These are phyloP conservation scores for Callyntrura guangdongensis DNA, from an alignment of 2,888 invertebrate species.

Conservation along the genomic window DNA sequence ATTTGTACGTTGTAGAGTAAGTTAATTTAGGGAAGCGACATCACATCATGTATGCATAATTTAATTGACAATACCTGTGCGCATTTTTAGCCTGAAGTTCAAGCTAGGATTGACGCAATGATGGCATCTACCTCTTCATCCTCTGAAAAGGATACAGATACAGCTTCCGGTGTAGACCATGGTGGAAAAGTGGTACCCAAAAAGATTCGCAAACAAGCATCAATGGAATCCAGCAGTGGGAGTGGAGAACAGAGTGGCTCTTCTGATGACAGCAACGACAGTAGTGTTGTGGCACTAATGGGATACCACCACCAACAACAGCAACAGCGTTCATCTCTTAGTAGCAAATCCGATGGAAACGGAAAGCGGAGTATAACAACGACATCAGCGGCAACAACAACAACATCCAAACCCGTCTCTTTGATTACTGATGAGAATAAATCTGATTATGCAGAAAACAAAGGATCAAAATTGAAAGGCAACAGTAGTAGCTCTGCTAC, in stretches of 20 bases:
- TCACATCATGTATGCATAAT: conserved; percentile 45
- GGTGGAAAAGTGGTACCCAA: conserved; percentile 62
- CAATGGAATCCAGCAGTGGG: conserved; percentile 62
- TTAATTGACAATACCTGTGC: conserved; percentile 28
- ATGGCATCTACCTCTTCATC: conserved; percentile 58
- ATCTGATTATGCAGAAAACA: conserved; percentile 74
- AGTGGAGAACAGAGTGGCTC: conserved; percentile 67
- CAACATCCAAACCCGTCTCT: conserved; percentile 50
- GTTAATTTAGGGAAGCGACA: conserved; percentile 10
- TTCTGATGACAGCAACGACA: conserved; percentile 66
- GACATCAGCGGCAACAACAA: conserved; percentile 1
- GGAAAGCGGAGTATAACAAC: conserved; percentile 23
- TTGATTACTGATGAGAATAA: conserved; percentile 74
- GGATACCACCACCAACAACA: conserved; percentile 44
- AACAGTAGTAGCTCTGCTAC: conserved; percentile 6
- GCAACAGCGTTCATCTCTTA: conserved; percentile 38
- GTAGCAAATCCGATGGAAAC: conserved; percentile 63
- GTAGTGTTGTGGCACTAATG: conserved; percentile 59
- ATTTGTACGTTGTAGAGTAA: conserved; percentile 24
- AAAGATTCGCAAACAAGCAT: conserved; percentile 68
- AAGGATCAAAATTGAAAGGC: conserved; percentile 76
- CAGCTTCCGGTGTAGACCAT: conserved; percentile 70
- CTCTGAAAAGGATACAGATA: conserved; percentile 74
- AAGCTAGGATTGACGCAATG: conserved; percentile 67
- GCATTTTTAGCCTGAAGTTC: conserved; percentile 72